Base-by-base conservation (phyloP, 2,888 invertebrate species). In the Hyposoter didymator region DNA sequence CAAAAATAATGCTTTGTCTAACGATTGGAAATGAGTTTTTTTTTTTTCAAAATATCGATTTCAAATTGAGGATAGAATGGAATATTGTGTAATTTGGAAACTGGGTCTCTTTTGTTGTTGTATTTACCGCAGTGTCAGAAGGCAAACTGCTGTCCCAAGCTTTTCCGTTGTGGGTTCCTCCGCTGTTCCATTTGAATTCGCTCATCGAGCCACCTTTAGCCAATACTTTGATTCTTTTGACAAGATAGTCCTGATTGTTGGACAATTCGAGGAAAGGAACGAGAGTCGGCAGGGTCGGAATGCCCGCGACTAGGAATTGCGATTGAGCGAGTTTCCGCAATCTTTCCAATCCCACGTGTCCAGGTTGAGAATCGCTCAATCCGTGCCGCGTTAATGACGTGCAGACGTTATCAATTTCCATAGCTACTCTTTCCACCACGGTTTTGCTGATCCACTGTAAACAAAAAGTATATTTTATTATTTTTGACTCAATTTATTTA, bases 181-280 rank as follows among this genome's bases (percentile, higher is more conserved):
- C 98, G 82, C 96, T 96, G 94, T 97, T 96, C 98, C 99, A 99
- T 87, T 96, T 96, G 94, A 97, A 99, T 90, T 97, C 97, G 91
- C 97, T 97, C 95, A 99, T 97, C 91, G 98, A 98, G 12, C 98
- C 97, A 85, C 98, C 98, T 91, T 95, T 96, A 0, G 97, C 96
- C 86, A 99, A 95, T 90, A 97, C 97, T 91, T 95, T 95, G 49
- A 98, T 96, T 89, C 99, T 95, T 86, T 96, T 96, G 70, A 97
- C 97, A 19, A 98, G 94, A 94, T 98, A 99, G 91, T 97, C 97
- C 94, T 98, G 98, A 94, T 98, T 97, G 22, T 96, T 95, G 70
- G 96, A 96, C 74, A 97, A 95, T 91, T 98, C 97, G 84, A 99
- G 94, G 94, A 98, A 99, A 1, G 97, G 97, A 75, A 98, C 95